A percentile compares a stretch with the other conserved stretches of the same genome.
phyloP scores from a whole-genome alignment of 2,113 vertebrate genomes.

The Phrynosoma platyrhinos region DNA sequence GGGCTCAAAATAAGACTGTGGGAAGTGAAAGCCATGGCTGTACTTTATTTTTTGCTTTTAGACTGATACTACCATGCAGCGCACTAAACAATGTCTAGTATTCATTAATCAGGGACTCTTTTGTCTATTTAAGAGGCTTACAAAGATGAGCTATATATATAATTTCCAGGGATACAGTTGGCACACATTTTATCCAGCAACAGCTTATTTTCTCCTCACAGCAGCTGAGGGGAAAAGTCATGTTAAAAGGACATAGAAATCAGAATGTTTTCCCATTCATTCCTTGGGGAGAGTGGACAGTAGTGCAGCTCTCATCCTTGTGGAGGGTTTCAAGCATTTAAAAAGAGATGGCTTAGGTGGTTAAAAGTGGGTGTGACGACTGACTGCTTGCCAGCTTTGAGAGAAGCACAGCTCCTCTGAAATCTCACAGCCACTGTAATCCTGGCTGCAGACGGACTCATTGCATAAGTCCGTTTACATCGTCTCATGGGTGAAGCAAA shows the following conservation, averaged over 20 bases:
- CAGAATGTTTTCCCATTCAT: not conserved
- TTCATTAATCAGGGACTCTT: slow-evolving; percentile 40
- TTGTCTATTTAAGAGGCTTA: slow-evolving; percentile 49
- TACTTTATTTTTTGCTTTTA: slow-evolving; percentile 27
- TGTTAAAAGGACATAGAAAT: not conserved
- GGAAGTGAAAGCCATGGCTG: not conserved
- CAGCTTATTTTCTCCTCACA: not conserved
- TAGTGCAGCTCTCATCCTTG: not conserved
- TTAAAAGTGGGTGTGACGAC: not conserved
- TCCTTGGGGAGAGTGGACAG: not conserved
- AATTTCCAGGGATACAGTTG: not conserved
- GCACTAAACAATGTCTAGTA: slow-evolving; percentile 33
- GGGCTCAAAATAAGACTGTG: not conserved
- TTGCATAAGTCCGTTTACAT: not conserved
- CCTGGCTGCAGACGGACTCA: not conserved
- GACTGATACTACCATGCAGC: slow-evolving; percentile 33
- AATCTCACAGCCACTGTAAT: slow-evolving; percentile 3
- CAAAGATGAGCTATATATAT: slow-evolving; percentile 6
- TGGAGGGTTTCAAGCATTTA: not conserved
- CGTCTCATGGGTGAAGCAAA: not conserved
- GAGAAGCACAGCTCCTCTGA: not conserved
- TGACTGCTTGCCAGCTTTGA: not conserved
- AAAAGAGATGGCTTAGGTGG: not conserved
- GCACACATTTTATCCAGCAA: not conserved
- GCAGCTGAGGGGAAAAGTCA: not conserved